Evolutionary conservation across 2,888 invertebrate genomes (phyloP).

Genomic region (Drosophila nr. perissopoda): DNA sequence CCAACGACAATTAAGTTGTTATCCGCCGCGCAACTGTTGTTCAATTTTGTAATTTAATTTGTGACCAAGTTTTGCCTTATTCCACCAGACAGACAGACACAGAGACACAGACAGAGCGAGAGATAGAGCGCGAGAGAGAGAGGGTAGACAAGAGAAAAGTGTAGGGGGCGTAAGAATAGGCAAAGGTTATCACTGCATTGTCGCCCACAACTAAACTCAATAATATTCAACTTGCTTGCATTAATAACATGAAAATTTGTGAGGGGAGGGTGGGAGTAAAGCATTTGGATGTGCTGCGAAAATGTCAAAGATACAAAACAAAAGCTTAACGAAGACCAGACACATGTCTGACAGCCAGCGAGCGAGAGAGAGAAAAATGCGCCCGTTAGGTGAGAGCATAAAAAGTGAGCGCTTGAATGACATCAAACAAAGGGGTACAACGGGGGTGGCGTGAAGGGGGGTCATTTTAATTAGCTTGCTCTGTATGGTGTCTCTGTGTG

Average conservation of each 20-base stretch:
- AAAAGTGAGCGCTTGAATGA: constrained; percentile 29
- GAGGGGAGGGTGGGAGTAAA: background rate
- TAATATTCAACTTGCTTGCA: constrained; percentile 52
- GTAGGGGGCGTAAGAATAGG: background rate
- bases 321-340: constrained; percentile 25
- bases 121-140: background rate
- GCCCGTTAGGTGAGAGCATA: constrained; percentile 18
- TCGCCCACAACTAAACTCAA: constrained; percentile 40
- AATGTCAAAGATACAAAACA: constrained; percentile 65
- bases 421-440: background rate
- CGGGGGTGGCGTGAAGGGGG: constrained; percentile 3
- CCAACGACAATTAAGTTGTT: constrained; percentile 69
- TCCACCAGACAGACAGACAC: background rate
- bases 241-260: constrained; percentile 30
- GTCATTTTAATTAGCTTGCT: constrained; percentile 67
- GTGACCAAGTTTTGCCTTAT: constrained; percentile 36
- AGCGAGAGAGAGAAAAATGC: background rate
- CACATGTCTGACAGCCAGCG: background rate
- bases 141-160: background rate
- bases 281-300: constrained; percentile 32
- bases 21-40: constrained; percentile 42
- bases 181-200: constrained; percentile 51
- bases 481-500: constrained; percentile 4
- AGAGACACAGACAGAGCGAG: background rate
- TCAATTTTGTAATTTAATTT: constrained; percentile 65